phyloP scores from a whole-genome alignment of 1,140 invertebrate genomes.

The Cyphomyrmex costatus region DNA sequence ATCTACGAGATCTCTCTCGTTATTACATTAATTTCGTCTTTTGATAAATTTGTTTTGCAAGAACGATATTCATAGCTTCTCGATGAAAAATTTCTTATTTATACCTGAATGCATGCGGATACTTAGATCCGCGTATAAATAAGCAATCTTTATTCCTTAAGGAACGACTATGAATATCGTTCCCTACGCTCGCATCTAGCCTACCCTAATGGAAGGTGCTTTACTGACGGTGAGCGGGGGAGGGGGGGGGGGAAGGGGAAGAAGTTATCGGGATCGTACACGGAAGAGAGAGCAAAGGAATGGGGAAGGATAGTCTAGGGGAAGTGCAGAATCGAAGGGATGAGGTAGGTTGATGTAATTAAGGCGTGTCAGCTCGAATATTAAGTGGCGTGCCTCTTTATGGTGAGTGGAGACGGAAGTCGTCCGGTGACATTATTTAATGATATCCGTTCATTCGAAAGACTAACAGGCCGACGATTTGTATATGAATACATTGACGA shows the following conservation, averaged over 20 bases:
- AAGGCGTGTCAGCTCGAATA: slow-evolving; percentile 70
- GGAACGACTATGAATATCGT: background rate
- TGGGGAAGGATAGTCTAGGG: background rate
- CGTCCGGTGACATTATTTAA: slow-evolving; percentile 64
- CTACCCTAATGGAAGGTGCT: slow-evolving; percentile 6
- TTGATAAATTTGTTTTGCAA: background rate
- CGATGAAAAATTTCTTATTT: slow-evolving; percentile 23
- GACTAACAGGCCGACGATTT: background rate
- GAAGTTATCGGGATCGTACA: background rate
- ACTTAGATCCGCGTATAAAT: slow-evolving; percentile 22
- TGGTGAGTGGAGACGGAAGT: slow-evolving; percentile 62
- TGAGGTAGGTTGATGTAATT: slow-evolving; percentile 72
- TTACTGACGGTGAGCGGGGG: no score
- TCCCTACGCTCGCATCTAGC: background rate
- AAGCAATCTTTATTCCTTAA: slow-evolving; percentile 21
- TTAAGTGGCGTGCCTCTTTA: slow-evolving; percentile 55
- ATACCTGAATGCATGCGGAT: background rate
- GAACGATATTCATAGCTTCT: background rate
- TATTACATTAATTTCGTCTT: background rate
- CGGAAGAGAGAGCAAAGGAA: background rate
- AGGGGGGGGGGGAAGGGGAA: background rate
- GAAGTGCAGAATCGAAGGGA: slow-evolving; percentile 32
- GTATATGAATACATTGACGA: background rate
- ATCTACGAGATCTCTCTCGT: no score
- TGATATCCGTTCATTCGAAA: slow-evolving; percentile 47